These are phyloP conservation scores for Zapornia atra DNA, from an alignment of 2,113 vertebrate genomes.

Conservation along the genomic window DNA sequence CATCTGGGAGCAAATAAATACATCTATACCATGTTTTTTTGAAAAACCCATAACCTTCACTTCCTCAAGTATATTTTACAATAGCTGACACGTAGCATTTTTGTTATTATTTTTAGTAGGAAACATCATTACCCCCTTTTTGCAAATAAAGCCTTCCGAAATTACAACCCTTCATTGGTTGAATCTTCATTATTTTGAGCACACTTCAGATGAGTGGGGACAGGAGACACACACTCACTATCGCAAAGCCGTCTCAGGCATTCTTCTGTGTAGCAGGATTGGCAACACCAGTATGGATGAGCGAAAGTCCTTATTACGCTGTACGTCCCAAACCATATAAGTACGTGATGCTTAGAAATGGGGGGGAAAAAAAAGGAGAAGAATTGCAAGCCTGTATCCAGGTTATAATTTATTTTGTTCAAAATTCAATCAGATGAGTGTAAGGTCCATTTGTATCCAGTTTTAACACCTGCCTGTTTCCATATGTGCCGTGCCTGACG, in stretches of 20 bases:
- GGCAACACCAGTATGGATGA: neutral
- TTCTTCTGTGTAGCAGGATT: neutral
- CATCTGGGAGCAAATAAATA: neutral
- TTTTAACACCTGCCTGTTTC: constrained; percentile 91
- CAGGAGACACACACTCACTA: neutral
- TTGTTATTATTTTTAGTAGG: neutral
- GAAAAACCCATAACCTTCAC: neutral
- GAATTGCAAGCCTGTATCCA: neutral
- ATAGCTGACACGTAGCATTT: neutral
- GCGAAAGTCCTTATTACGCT: neutral
- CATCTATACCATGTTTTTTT: neutral
- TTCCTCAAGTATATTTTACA: neutral
- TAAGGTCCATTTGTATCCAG: constrained; percentile 94
- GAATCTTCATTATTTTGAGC: neutral
- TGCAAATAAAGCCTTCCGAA: neutral
- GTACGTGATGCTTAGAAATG: neutral
- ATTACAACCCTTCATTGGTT: neutral
- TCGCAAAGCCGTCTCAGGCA: neutral
- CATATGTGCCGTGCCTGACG: constrained; percentile 88
- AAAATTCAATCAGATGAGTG: constrained; percentile 94
- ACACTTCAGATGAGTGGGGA: neutral
- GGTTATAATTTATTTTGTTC: constrained; percentile 28
- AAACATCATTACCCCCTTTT: neutral
- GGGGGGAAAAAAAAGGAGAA: neutral
- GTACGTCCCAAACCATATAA: neutral